phyloP scores from a whole-genome alignment of 1,140 invertebrate species.

The Danaus melanippus region DNA sequence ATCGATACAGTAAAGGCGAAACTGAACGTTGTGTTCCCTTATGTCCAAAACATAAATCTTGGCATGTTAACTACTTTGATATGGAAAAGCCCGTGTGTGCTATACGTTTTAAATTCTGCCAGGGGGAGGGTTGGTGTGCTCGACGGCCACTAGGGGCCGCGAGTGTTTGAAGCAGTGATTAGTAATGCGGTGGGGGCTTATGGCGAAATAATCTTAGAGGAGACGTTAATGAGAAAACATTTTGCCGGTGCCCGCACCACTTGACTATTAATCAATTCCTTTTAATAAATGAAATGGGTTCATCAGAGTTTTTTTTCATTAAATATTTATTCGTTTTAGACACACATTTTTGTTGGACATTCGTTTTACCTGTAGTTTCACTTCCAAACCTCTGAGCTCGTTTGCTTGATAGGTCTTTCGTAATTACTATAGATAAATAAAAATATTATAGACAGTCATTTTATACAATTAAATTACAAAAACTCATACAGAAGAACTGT shows the following conservation, averaged over 20 bases:
- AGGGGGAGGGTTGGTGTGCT: conserved; percentile 38
- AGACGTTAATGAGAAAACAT: conserved; percentile 63
- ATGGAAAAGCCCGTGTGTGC: conserved; percentile 40
- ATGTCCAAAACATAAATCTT: conserved; percentile 34
- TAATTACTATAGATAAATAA: too few species aligned
- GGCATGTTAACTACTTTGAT: conserved; percentile 41
- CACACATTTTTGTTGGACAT: too few species aligned
- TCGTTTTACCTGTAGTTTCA: too few species aligned
- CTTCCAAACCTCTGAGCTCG: too few species aligned
- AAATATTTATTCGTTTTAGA: too few species aligned
- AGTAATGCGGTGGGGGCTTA: conserved; percentile 57
- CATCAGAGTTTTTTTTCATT: too few species aligned
- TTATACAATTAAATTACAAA: too few species aligned
- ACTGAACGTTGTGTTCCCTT: conserved; percentile 17
- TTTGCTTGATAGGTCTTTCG: too few species aligned
- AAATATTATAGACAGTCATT: too few species aligned
- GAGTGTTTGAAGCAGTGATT: conserved; percentile 59
- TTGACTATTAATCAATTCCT: conserved; percentile 51
- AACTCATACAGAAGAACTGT: too few species aligned
- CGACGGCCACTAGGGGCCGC: conserved; percentile 40
- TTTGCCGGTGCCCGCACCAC: conserved; percentile 36
- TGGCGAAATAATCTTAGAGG: conserved; percentile 61
- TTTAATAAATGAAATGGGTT: conserved; percentile 16
- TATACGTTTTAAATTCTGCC: conserved; percentile 61
- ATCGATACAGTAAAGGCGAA: conserved; percentile 16